Base-by-base conservation (phyloP, 2,888 invertebrate species). In the Prenolepis imparis region DNA sequence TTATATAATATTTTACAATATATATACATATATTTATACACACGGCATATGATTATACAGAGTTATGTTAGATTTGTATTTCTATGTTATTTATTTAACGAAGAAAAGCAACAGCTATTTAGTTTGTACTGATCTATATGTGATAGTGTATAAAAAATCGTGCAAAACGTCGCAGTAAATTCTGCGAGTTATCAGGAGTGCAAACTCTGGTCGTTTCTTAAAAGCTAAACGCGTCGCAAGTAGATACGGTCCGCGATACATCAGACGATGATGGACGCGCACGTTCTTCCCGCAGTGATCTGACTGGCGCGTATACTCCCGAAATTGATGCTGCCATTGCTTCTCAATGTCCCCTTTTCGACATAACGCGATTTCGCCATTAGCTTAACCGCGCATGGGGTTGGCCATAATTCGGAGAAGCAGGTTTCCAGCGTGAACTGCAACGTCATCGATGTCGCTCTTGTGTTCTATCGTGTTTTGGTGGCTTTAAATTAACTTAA, bases 331-430 rank as follows among this genome's bases (percentile, higher is more conserved):
- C 36, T 24, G 36, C 18, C 48, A 15, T 15, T 32, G 41, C 24
- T 41, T n/a, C 82, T 39, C 59, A 11, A 57, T 78, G 74, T 82
- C 61, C 67, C 36, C 57, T 18, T 74, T 48, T 8, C 32, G 44
- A 70, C 24, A 32, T 68, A 72, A 84, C 87, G 82, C 73, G 85
- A 75, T 80, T 82, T 83, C 63, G 64, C 85, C 74, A 84, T 86
- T 86, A 84, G 59, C 83, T 55, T 82, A 59, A 63, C 73, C 61
- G 59, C 28, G 55, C 44, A 67, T 44, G 68, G 41, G 66, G 55
- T 64, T 63, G 15, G 39, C 63, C 57, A 41, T 70, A 72, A 74
- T 82, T 75, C 68, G 57, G 55, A 9, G 48, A 80, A 64, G 64
- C 24, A 59, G 48, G 70, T 67, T 55, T n/a, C 21, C 18, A 11